Evolutionary conservation across 2,113 vertebrate species (phyloP).

Genomic region (Octodon degus): DNA sequence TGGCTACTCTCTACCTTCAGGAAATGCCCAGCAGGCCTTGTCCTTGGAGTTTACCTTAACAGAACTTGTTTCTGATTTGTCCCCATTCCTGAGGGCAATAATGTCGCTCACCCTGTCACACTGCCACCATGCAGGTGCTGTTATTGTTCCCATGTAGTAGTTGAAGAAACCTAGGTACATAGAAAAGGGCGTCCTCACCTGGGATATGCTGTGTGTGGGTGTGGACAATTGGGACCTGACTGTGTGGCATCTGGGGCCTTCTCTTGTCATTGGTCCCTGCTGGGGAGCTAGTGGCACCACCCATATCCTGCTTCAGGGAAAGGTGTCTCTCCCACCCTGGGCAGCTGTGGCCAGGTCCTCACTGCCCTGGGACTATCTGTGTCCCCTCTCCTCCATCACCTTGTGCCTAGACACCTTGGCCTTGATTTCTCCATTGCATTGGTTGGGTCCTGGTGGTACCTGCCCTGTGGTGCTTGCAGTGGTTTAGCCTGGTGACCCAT

Average conservation of each 20-base stretch:
- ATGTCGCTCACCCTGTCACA: background rate
- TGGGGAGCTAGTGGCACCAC: background rate
- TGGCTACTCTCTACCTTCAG: background rate
- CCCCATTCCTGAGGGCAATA: background rate
- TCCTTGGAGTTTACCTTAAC: background rate
- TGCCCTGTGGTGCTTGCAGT: background rate
- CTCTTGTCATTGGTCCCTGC: background rate
- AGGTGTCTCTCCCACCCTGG: background rate
- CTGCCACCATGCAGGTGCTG: background rate
- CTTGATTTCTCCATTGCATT: background rate
- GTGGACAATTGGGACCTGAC: background rate
- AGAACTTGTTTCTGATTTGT: background rate
- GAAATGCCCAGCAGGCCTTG: background rate
- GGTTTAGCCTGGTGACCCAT: background rate
- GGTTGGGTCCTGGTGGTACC: background rate
- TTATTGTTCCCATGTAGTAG: background rate
- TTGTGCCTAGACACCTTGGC: background rate
- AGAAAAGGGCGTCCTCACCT: background rate
- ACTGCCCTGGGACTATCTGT: background rate
- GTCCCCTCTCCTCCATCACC: background rate
- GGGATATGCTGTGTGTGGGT: background rate
- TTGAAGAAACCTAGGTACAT: background rate
- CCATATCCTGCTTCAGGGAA: background rate
- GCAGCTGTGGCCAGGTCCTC: background rate
- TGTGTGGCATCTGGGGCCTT: background rate